Evolutionary conservation across 2,888 invertebrate species (phyloP), one percentile per base, ranked within the genome.

Genomic region (Stegophylla sp.): DNA sequence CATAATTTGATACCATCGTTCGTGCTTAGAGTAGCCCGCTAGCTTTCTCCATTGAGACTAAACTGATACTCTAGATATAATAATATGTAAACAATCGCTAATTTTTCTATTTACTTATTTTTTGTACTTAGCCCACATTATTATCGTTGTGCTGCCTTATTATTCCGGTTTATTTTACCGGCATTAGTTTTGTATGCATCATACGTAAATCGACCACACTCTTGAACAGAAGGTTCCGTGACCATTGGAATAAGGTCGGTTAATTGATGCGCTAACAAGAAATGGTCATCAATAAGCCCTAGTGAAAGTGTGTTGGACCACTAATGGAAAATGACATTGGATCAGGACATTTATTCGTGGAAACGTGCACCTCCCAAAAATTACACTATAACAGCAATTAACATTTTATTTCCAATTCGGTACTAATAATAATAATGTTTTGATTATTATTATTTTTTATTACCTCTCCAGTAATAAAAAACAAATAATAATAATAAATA

Each of bases 131-230:
- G 28, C 23, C 51, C 63, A 63, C 74, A 34, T 51, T 56, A 67
- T 41, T 56, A 43, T 34, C 41, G 3, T 23, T 23, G 20, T 43
- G 41, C 53, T 41, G 53, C 41, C 66, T 76, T 45, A 56, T 76
- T 76, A 76, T 76, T 76, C 76, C 76, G 76, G 76, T 76, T 76
- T 26, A 76, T 51, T 76, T 66, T 67, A 66, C 2, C 17, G 3
- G 61, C 76, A 43, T 56, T 66, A 76, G 15, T 28, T 66, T 10
- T n/a, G 26, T 41, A 34, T 17, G 59, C 73, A 26, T 26, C 10
- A n/a, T 26, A 41, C 20, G 45, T 28, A 73, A 61, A 74, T 63
- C 45, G n/a, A 43, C 34, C 23, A 41, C 66, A 66, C 23, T 74
- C 4, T 20, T 63, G 20, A 17, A 34, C 13, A 67, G 43, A 66